Evolutionary conservation across 2,797 vertebrate genomes (phyloP).

Genomic region (Semotilus atromaculatus): DNA sequence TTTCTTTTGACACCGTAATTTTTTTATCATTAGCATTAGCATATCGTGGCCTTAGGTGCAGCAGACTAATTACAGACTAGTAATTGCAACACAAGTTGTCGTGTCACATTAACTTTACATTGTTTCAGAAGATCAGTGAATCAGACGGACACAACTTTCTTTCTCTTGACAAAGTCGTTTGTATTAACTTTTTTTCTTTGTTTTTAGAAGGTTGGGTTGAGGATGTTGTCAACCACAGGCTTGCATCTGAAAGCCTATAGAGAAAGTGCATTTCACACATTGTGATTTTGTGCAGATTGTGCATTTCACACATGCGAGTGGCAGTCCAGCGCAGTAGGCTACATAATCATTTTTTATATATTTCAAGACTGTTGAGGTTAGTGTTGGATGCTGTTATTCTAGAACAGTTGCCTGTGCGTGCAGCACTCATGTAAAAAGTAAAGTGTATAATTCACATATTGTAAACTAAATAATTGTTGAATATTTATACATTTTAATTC

Average conservation of each 20-base stretch:
- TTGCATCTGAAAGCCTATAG: background rate
- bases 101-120: conserved; percentile 66
- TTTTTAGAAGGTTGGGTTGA: background rate
- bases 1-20: conserved; percentile 37
- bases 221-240: background rate
- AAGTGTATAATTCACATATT: too few relatives aligned
- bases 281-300: too few relatives aligned
- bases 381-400: background rate
- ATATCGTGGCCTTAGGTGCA: conserved; percentile 59
- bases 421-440: too few relatives aligned
- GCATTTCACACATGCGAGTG: background rate
- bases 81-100: conserved; percentile 62
- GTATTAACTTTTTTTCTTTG: background rate
- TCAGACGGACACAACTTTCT: background rate
- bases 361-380: background rate
- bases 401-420: background rate
- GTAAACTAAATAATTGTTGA: too few relatives aligned
- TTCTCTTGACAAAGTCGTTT: background rate
- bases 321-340: background rate
- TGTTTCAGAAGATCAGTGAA: conserved; percentile 41
- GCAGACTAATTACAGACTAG: conserved; percentile 66
- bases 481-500: too few relatives aligned
- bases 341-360: background rate
- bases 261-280: background rate
- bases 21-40: conserved; percentile 40